phyloP scores from a whole-genome alignment of 2,888 invertebrate genomes.

The Arge pagana region DNA sequence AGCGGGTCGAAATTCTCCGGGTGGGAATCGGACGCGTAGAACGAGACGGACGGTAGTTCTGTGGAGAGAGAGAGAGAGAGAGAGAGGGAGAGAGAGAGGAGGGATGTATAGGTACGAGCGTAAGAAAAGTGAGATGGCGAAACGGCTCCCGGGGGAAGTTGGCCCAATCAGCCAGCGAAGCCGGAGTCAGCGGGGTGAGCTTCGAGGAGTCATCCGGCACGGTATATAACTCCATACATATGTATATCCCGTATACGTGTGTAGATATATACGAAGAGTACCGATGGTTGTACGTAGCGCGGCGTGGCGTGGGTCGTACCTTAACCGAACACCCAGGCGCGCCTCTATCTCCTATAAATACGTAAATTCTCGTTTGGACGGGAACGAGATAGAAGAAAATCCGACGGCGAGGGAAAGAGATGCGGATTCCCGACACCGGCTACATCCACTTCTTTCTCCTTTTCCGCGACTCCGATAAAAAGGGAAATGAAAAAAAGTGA shows the following conservation, averaged over 20 bases:
- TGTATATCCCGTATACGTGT: conserved; percentile 4
- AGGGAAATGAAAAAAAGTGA: conserved; percentile 21
- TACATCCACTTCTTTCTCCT: no score
- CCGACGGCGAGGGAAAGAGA: no score
- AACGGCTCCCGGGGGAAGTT: conserved; percentile 51
- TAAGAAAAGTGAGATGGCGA: conserved; percentile 33
- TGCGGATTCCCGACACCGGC: no score
- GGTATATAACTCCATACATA: no score
- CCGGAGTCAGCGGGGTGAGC: no score
- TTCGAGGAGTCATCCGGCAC: no score
- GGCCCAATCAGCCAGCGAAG: conserved; percentile 50
- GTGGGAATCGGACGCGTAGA: conserved; percentile 24
- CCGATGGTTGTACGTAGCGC: background rate
- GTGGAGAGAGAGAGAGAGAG: conserved; percentile 7
- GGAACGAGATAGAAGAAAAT: no score
- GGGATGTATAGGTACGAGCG: no score
- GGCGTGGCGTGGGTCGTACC: no score
- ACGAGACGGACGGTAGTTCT: conserved; percentile 12
- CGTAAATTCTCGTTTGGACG: conserved; percentile 14
- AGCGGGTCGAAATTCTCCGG: conserved; percentile 18
- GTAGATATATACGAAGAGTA: no score
- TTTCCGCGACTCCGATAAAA: conserved; percentile 11
- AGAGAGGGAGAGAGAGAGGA: conserved; percentile 23
- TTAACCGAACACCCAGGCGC: no score
- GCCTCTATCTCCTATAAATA: conserved; percentile 8